A percentile compares a stretch with the other conserved stretches of the same genome.
Conservation (phyloP, 2,797 vertebrate genomes). For the Oreortyx pictus region DNA sequence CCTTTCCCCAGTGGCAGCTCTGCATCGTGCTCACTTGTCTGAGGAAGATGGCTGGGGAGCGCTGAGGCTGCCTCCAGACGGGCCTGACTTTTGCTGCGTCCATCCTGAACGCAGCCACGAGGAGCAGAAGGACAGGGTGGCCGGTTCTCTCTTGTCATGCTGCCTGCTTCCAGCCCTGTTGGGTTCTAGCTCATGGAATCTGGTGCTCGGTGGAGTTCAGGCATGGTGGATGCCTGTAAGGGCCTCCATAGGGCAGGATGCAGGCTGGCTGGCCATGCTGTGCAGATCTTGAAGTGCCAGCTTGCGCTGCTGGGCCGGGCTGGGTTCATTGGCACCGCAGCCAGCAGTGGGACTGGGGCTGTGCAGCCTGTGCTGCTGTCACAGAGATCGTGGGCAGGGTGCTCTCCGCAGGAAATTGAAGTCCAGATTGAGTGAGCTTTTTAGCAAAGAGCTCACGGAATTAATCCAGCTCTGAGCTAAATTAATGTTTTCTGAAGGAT, state of each 20-base stretch:
- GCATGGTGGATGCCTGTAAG: neutral
- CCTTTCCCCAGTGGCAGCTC: no score
- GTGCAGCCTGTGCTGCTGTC: neutral
- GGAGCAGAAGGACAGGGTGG: neutral
- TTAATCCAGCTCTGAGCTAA: conserved; percentile 46
- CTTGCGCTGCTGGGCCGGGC: neutral
- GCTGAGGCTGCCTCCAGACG: no score
- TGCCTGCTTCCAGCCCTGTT: accelerated
- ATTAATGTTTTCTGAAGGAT: conserved; percentile 25
- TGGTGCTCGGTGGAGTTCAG: neutral
- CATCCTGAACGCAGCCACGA: neutral
- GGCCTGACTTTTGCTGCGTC: no score
- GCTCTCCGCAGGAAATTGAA: conserved; percentile 30
- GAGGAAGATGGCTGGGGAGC: no score
- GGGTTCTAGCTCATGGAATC: neutral
- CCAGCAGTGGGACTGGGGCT: neutral
- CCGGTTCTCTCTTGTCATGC: accelerated
- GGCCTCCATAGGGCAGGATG: neutral
- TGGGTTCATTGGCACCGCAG: neutral
- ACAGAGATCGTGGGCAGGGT: neutral
- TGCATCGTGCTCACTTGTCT: no score
- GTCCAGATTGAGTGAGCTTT: neutral
- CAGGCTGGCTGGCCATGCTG: neutral
- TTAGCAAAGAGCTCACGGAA: neutral
- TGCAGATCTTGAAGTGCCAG: neutral